These are phyloP conservation scores for Ctenosaura bakeri DNA, from an alignment of 2,797 vertebrate genomes.

Conservation along the genomic window DNA sequence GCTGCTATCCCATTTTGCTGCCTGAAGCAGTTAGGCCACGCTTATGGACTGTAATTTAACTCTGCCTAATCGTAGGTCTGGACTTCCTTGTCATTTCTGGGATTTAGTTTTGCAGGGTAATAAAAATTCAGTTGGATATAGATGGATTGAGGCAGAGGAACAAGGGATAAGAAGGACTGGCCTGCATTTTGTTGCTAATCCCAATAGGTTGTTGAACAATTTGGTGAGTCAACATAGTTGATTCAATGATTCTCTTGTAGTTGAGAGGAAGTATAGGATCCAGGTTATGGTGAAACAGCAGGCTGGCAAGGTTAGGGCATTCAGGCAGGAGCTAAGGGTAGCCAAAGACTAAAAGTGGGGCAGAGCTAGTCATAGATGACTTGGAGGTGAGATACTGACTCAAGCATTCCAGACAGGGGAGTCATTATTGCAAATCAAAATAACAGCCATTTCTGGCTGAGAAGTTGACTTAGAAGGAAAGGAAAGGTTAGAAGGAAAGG, in stretches of 20 bases:
- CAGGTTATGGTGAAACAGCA: not conserved
- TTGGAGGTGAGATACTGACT: not conserved
- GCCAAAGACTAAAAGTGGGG: not conserved
- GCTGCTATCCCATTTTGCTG: too few species aligned
- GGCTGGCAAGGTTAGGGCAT: not conserved
- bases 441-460: not conserved
- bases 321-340: not conserved
- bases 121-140: not conserved
- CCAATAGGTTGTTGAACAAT: too few species aligned
- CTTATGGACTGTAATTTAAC: too few species aligned
- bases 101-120: not conserved
- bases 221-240: too few species aligned
- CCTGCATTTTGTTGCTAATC: too few species aligned
- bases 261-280: too few species aligned
- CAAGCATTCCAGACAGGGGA: not conserved
- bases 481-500: not conserved
- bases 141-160: not conserved
- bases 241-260: too few species aligned
- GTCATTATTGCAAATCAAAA: not conserved
- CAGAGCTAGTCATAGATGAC: not conserved
- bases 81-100: not conserved
- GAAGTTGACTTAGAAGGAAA: not conserved
- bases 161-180: not conserved
- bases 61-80: too few species aligned
- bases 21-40: too few species aligned